Percentiles rank a stretch among this genome's conserved stretches.
Evolutionary conservation across 2,113 vertebrate species (phyloP).

Genomic region (Plectropomus leopardus): DNA sequence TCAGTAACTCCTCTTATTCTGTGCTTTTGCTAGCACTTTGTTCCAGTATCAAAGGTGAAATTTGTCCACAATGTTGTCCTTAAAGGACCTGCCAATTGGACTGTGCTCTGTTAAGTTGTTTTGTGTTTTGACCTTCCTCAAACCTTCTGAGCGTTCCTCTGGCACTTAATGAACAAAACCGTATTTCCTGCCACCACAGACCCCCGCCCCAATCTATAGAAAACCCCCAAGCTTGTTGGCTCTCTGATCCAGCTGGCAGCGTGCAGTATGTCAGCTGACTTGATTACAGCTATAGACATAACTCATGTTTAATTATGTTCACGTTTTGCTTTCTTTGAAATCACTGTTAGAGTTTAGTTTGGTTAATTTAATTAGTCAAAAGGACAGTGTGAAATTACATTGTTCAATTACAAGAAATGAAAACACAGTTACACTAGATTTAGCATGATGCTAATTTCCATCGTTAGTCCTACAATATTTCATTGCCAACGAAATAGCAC

Average conservation of each 20-base stretch:
- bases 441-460: too few relatives aligned
- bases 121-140: constrained; percentile 60
- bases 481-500: too few relatives aligned
- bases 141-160: constrained; percentile 57
- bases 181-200: constrained; percentile 61
- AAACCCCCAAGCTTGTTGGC: constrained; percentile 25
- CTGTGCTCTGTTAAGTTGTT: constrained; percentile 43
- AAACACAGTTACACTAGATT: too few relatives aligned
- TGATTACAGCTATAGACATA: constrained; percentile 21
- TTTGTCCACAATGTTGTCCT: constrained; percentile 20
- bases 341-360: too few relatives aligned
- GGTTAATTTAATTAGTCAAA: too few relatives aligned
- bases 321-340: constrained; percentile 8
- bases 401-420: too few relatives aligned
- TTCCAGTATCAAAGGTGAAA: constrained; percentile 17
- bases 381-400: too few relatives aligned
- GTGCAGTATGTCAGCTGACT: constrained; percentile 18
- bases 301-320: not conserved
- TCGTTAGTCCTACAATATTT: too few relatives aligned
- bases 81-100: constrained; percentile 37
- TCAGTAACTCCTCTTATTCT: not conserved
- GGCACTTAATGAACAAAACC: constrained; percentile 69
- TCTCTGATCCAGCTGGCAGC: constrained; percentile 23
- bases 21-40: not conserved
- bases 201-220: constrained; percentile 44